A percentile compares a stretch with the other conserved stretches of the same genome.
Evolutionary conservation across 2,113 vertebrate species (phyloP).

Genomic region (Larimichthys crocea): DNA sequence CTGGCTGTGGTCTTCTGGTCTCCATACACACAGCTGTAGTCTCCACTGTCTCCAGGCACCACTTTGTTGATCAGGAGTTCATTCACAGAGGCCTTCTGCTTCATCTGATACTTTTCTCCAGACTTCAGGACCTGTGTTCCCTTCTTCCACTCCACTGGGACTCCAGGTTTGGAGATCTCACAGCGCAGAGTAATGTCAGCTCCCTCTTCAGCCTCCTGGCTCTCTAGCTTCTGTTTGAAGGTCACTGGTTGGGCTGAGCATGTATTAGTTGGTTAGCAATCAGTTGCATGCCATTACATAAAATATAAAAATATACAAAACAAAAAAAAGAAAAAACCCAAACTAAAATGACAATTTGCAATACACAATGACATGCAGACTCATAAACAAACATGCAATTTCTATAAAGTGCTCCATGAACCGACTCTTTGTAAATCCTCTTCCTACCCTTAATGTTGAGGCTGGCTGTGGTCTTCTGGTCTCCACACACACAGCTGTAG

Average conservation of each 20-base stretch:
- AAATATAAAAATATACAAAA: background rate
- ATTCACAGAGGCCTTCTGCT: slow-evolving; percentile 55
- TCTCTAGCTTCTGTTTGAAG: slow-evolving; percentile 78
- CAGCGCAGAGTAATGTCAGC: slow-evolving; percentile 82
- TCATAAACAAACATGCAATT: background rate
- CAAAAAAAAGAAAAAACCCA: background rate
- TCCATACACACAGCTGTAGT: slow-evolving; percentile 82
- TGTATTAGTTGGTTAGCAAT: background rate
- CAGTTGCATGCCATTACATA: background rate
- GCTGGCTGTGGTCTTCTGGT: slow-evolving; percentile 81
- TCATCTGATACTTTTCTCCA: slow-evolving; percentile 87
- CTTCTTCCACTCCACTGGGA: slow-evolving; percentile 87
- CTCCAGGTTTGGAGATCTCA: slow-evolving; percentile 85
- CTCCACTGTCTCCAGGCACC: slow-evolving; percentile 78
- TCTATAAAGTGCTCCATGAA: too few species aligned
- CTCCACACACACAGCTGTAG: slow-evolving; percentile 82
- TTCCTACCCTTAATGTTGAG: slow-evolving; percentile 77
- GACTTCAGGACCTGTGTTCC: slow-evolving; percentile 70
- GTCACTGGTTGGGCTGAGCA: slow-evolving; percentile 22
- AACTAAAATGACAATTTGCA: background rate
- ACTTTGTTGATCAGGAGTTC: slow-evolving; percentile 79
- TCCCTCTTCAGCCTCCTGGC: slow-evolving; percentile 83
- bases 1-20: slow-evolving; percentile 83
- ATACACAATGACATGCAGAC: background rate
- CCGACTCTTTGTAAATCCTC: background rate